Evolutionary conservation across 2,888 invertebrate genomes (phyloP), one percentile per base, ranked within the genome.

Genomic region (Melinopterus prodromus): DNA sequence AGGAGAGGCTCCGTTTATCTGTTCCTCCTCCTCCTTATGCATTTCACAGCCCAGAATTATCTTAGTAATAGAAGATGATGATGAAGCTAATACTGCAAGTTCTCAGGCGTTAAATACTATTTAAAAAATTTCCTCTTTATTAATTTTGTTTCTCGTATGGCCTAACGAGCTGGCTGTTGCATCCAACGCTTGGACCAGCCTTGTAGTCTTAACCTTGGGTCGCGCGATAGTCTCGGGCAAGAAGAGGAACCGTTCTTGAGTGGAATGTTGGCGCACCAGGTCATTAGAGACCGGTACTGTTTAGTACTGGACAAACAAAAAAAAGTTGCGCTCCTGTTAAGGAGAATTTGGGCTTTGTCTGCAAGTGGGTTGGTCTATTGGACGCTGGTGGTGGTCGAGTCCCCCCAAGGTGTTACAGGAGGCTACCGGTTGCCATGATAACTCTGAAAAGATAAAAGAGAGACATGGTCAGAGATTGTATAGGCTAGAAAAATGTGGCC

Each of bases 131-230:
- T 26, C 37, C 6, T 74, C 37, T 74, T 36, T 26, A 7, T 74
- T 74, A 9, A n/a, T 15, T 72, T 35, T 35, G 0, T 14, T 2
- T 71, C 15, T 9, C 35, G 16, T 71, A 12, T 77, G 36, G 9
- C 76, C 72, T 80, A 80, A 71, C 78, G 16, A n/a, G 37, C 35
- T 9, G 69, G 70, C 75, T 78, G 80, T 82, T 87, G 87, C 87
- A 87, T 87, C 86, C 86, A 87, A 82, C 87, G 85, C 78, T 86
- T 85, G 9, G 88, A 88, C 87, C 89, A 89, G 79, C 87, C 87
- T 88, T 91, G 91, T 26, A 89, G 87, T 91, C 92, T 92, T 91
- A 92, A 92, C 85, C 92, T 89, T 53, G 93, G 93, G 85, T 92
- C 92, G 84, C 91, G 89, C 80, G 91, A 91, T 81, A 91, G 89